A percentile compares a stretch with the other conserved stretches of the same genome.
Evolutionary conservation across 2,797 vertebrate species (phyloP).

Genomic region (Sebastes diaconus): DNA sequence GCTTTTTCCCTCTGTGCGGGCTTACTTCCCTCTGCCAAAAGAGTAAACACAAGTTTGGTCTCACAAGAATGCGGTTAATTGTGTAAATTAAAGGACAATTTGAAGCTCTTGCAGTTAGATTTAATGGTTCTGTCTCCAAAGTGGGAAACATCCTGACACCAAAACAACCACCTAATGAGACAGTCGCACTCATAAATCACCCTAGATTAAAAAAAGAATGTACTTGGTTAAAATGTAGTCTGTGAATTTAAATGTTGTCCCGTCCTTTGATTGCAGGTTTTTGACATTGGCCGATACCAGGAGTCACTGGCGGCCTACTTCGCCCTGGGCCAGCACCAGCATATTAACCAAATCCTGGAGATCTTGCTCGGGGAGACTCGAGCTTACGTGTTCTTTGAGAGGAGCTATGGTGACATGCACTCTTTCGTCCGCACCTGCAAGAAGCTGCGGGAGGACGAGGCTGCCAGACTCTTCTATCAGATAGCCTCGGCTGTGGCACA

Average conservation of each 20-base stretch:
- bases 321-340: conserved; percentile 93
- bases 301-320: conserved; percentile 98
- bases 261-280: conserved; percentile 83
- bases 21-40: not conserved
- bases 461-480: conserved; percentile 97
- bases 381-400: conserved; percentile 97
- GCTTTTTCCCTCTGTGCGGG: conserved; percentile 27
- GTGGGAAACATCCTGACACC: not conserved
- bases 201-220: not conserved
- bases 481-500: conserved; percentile 97
- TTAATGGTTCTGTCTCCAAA: conserved; percentile 2
- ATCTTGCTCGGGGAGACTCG: conserved; percentile 96
- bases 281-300: conserved; percentile 96
- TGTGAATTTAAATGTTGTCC: not conserved
- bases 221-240: not conserved
- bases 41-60: conserved; percentile 19
- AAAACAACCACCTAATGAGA: conserved; percentile 21
- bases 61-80: not conserved
- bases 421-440: conserved; percentile 98
- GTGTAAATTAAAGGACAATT: not conserved
- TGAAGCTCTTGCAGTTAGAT: not conserved
- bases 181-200: not conserved
- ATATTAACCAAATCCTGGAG: conserved; percentile 99
- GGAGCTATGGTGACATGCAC: conserved; percentile 99
- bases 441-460: conserved; percentile 97